Base-by-base conservation (phyloP, 2,113 vertebrate species). In the Illadopsis cleaveri region DNA sequence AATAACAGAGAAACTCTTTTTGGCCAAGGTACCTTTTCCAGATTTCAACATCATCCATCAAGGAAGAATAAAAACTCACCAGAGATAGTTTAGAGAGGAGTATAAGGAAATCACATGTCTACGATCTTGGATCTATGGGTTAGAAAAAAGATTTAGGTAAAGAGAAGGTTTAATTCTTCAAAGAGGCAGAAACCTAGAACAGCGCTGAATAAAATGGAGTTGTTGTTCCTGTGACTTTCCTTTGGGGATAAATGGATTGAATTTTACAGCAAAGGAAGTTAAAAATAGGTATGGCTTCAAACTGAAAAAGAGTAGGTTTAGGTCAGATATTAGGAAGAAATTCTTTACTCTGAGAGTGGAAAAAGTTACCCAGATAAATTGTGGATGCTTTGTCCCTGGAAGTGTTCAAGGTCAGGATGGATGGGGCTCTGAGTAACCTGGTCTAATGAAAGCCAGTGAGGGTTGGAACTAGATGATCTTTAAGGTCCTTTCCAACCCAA, bases 361-460 rank as follows among this genome's bases (percentile, higher is more conserved):
- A 42, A 31, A 56, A 5, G 3, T 62, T 76, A 31, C 42, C 5
- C 25, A 54, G 40, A 16, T 7, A 69, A 69, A 9, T 2, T 48
- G 25, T 20, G 25, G 38, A 16, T 76, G 8, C 7, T 5, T 6
- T 10, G 20, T 28, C 21, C 30, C 22, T 42, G 31, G 11, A 22
- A 31, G 35, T 20, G 15, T 27, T 54, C 30, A 83, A 48, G 25
- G 24, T 9, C 16, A 18, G 47, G 10, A 9, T 77, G 35, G 35
- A 42, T 42, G 62, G 31, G 31, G 5, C 25, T 33, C 48, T 70
- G 48, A 62, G 21, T 12, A 69, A 23, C 12, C 17, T 28, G 35
- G 5, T 19, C 56, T 37, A 48, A 10, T 33, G 35, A 56, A 56
- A 83, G 18, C 4, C 3, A 1, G 12, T 0, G 1, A 4, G 9